phyloP scores from a whole-genome alignment of 1,140 invertebrate genomes.

The Philopotamus ludificatus region DNA sequence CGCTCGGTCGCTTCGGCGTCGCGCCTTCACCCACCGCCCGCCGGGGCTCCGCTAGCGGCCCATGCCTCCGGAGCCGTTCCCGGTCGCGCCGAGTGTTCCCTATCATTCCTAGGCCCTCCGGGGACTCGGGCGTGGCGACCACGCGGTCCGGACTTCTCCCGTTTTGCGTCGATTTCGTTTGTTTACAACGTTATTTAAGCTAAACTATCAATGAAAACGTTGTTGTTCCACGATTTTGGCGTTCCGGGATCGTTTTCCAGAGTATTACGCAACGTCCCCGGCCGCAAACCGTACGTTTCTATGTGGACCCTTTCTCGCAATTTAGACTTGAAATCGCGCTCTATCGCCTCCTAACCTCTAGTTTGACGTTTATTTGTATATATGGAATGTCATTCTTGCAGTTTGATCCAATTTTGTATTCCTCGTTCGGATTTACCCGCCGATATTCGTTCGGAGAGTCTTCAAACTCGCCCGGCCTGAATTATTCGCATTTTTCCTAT shows the following conservation, averaged over 20 bases:
- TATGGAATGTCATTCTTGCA: conserved; percentile 1
- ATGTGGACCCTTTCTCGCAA: conserved; percentile 74
- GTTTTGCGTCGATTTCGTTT: conserved; percentile 45
- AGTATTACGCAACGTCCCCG: conserved; percentile 49
- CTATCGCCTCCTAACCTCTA: conserved; percentile 28
- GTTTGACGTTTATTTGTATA: conserved; percentile 16
- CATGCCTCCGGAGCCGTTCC: neutral
- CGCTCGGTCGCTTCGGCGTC: neutral
- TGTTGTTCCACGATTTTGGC: conserved; percentile 57
- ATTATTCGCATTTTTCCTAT: too few relatives aligned
- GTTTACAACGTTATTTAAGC: conserved; percentile 59
- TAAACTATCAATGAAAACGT: conserved; percentile 60
- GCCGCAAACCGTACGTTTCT: conserved; percentile 54
- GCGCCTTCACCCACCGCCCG: neutral
- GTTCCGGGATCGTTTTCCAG: conserved; percentile 50
- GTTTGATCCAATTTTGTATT: neutral
- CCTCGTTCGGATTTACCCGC: neutral
- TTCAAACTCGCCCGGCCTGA: too few relatives aligned
- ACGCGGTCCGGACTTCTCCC: neutral
- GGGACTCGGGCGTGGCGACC: neutral
- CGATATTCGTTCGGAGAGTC: too few relatives aligned
- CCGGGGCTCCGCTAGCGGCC: conserved; percentile 6
- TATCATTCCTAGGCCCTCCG: neutral
- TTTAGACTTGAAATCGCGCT: conserved; percentile 60
- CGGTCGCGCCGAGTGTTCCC: neutral